Conservation (phyloP, 2,797 vertebrate genomes). For the Sebastes miniatus region DNA sequence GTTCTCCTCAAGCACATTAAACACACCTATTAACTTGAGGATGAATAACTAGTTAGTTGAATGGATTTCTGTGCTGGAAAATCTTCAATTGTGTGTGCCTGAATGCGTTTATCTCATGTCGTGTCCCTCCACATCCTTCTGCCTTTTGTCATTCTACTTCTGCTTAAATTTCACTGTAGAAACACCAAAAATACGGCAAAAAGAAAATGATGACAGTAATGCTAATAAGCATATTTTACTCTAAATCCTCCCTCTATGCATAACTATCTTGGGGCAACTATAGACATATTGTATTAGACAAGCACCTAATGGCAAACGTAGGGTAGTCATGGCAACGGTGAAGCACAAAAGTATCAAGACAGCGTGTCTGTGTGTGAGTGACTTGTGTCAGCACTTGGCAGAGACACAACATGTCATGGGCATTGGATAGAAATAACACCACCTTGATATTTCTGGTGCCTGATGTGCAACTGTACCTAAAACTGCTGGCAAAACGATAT, state of each 20-base stretch:
- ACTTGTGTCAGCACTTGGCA: not conserved
- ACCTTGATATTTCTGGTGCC: not conserved
- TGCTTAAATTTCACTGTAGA: not conserved
- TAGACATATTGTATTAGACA: conserved; percentile 12
- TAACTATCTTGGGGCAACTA: not conserved
- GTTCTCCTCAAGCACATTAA: not conserved
- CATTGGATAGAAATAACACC: not conserved
- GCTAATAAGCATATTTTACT: not conserved
- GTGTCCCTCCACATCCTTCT: not conserved
- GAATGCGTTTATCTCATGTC: not conserved
- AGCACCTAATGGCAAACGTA: not conserved
- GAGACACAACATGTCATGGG: not conserved
- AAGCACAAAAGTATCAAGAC: not conserved
- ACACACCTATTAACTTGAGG: not conserved
- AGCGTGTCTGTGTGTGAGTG: not conserved
- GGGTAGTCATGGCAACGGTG: conserved; percentile 12
- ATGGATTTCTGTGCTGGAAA: not conserved
- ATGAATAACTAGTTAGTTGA: not conserved
- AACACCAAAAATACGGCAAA: not conserved
- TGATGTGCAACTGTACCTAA: not conserved
- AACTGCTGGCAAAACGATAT: not conserved
- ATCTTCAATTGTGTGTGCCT: not conserved
- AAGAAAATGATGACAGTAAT: not conserved
- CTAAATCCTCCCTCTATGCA: not conserved
- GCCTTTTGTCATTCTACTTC: not conserved